phyloP scores from a whole-genome alignment of 2,113 vertebrate species.

The Corythoichthys intestinalis region DNA sequence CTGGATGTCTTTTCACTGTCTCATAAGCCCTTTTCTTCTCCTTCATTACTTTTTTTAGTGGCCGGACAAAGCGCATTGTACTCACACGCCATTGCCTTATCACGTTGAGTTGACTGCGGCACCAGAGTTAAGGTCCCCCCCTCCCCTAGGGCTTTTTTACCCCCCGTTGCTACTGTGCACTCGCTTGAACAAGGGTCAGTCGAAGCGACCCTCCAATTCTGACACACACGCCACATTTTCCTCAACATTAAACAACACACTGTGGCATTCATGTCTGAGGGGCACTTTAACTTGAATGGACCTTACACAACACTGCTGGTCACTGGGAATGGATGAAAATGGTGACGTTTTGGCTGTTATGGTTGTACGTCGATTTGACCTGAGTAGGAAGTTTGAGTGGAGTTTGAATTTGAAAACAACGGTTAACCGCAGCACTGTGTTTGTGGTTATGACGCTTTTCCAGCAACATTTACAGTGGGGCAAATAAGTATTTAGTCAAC shows the following conservation, averaged over 20 bases:
- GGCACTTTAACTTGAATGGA: background rate
- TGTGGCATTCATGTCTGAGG: background rate
- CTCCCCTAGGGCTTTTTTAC: conserved; percentile 16
- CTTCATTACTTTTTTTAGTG: conserved; percentile 49
- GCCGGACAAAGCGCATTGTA: conserved; percentile 38
- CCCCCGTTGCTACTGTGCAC: conserved; percentile 28
- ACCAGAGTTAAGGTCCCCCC: conserved; percentile 20
- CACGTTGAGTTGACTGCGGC: conserved; percentile 42
- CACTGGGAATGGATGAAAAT: background rate
- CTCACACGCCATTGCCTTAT: conserved; percentile 52
- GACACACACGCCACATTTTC: background rate
- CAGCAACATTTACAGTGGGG: background rate
- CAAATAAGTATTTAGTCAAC: no score
- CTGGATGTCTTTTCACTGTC: conserved; percentile 16
- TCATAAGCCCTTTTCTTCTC: conserved; percentile 48
- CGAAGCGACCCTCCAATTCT: conserved; percentile 3
- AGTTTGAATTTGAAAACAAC: background rate
- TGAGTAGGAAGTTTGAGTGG: background rate
- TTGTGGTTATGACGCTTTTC: background rate
- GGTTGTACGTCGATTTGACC: background rate
- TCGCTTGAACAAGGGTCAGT: conserved; percentile 21
- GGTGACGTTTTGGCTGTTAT: background rate
- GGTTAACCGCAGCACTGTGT: background rate
- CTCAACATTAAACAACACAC: conserved; percentile 11
- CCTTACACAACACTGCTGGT: background rate